phyloP scores from a whole-genome alignment of 2,888 invertebrate species.

The Drosophila dives region DNA sequence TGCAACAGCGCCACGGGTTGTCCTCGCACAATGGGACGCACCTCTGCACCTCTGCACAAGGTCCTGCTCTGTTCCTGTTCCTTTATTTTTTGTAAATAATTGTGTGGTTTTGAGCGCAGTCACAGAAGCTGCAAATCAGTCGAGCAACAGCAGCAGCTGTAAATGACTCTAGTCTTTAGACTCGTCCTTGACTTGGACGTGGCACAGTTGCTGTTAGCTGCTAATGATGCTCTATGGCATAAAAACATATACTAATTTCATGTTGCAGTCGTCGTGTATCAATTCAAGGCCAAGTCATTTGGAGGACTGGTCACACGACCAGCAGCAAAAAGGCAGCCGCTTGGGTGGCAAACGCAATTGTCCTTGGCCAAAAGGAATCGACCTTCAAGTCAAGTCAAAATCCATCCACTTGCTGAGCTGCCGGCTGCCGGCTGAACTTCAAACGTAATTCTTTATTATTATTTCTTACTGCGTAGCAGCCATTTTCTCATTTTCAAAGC shows the following conservation, averaged over 20 bases:
- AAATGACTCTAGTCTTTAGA: constrained; percentile 54
- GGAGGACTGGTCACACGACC: constrained; percentile 68
- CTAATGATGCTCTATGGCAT: constrained; percentile 18
- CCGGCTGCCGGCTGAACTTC: constrained; percentile 46
- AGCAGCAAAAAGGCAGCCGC: constrained; percentile 47
- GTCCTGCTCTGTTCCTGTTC: background rate
- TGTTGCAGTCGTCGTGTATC: constrained; percentile 2
- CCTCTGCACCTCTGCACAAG: constrained; percentile 5
- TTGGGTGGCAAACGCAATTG: constrained; percentile 68
- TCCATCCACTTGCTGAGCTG: constrained; percentile 31
- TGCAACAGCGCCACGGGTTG: constrained; percentile 62
- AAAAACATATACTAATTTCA: constrained; percentile 3
- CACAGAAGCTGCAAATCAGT: constrained; percentile 57
- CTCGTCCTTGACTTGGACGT: constrained; percentile 38
- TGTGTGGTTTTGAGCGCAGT: constrained; percentile 65
- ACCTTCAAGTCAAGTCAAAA: constrained; percentile 10
- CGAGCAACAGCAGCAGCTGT: constrained; percentile 69
- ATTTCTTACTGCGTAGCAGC: constrained; percentile 17
- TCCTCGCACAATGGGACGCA: constrained; percentile 19
- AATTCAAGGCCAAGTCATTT: constrained; percentile 48
- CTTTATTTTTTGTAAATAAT: constrained; percentile 61
- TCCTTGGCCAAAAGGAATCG: constrained; percentile 39
- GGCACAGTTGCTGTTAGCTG: background rate
- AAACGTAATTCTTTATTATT: constrained; percentile 38
- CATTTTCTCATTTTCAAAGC: constrained; percentile 53